Percentiles rank a stretch among this genome's conserved stretches.
Evolutionary conservation across 1,140 invertebrate genomes (phyloP).

Genomic region (Dryas iulia): DNA sequence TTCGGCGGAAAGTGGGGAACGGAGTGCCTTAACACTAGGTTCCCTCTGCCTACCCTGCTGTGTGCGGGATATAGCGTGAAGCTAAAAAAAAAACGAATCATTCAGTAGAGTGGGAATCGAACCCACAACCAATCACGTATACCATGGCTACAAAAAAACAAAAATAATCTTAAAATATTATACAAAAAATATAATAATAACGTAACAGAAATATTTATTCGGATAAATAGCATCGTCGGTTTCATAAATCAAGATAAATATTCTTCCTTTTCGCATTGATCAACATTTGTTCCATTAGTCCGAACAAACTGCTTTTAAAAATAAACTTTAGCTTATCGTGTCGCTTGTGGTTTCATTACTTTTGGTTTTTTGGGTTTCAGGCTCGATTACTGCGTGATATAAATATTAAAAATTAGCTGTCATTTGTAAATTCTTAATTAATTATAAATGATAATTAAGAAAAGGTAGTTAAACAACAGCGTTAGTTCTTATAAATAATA

Average conservation of each 20-base stretch:
- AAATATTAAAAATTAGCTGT: no score
- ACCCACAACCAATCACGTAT: no score
- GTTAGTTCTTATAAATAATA: no score
- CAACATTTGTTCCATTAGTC: slow-evolving; percentile 11
- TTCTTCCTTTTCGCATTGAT: slow-evolving; percentile 3
- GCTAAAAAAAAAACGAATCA: no score
- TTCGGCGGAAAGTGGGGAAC: not conserved
- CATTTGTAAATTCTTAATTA: no score
- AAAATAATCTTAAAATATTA: not conserved
- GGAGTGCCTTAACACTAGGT: not conserved
- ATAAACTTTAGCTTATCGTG: not conserved
- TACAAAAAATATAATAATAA: no score
- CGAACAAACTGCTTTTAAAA: slow-evolving; percentile 8
- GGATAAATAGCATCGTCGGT: not conserved
- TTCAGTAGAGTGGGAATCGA: no score
- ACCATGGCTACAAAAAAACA: not conserved
- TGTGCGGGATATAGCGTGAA: not conserved
- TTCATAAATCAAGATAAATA: slow-evolving; percentile 18
- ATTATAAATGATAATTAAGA: no score
- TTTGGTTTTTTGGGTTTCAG: no score
- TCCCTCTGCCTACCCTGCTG: not conserved
- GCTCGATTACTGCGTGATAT: no score
- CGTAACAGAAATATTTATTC: not conserved
- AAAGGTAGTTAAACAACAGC: no score
- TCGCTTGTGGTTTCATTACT: not conserved